Evolutionary conservation across 2,888 invertebrate genomes (phyloP).

Genomic region (Anorthoa munda): DNA sequence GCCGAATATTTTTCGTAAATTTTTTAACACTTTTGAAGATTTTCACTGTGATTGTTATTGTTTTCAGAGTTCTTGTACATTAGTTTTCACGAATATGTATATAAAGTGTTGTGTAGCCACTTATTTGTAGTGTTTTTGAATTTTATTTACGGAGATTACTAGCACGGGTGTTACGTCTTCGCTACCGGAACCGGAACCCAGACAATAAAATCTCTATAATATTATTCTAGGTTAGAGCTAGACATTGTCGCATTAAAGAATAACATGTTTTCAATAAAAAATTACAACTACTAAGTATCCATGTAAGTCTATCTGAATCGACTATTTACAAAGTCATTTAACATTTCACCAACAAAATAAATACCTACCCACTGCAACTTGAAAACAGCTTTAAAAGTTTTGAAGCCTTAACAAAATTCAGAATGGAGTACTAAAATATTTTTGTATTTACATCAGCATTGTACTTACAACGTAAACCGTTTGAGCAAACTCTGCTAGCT

Average conservation of each 20-base stretch:
- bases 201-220: too few species aligned
- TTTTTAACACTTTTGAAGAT: too few species aligned
- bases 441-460: constrained; percentile 61
- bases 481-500: constrained; percentile 64
- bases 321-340: constrained; percentile 37
- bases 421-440: constrained; percentile 59
- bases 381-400: constrained; percentile 56
- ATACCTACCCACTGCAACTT: constrained; percentile 39
- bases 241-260: constrained; percentile 10
- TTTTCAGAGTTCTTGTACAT: too few species aligned
- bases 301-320: constrained; percentile 1
- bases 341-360: constrained; percentile 47
- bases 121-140: too few species aligned
- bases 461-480: constrained; percentile 64
- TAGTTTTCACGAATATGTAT: too few species aligned
- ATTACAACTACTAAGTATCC: not conserved
- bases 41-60: too few species aligned
- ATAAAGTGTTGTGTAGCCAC: too few species aligned
- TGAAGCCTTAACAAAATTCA: constrained; percentile 54
- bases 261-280: constrained; percentile 10
- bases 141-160: too few species aligned
- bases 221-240: not conserved
- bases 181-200: too few species aligned
- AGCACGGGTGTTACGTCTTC: too few species aligned
- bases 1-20: too few species aligned